Conservation (phyloP, 23 tunicate species). For the Botrylloides violaceus region DNA sequence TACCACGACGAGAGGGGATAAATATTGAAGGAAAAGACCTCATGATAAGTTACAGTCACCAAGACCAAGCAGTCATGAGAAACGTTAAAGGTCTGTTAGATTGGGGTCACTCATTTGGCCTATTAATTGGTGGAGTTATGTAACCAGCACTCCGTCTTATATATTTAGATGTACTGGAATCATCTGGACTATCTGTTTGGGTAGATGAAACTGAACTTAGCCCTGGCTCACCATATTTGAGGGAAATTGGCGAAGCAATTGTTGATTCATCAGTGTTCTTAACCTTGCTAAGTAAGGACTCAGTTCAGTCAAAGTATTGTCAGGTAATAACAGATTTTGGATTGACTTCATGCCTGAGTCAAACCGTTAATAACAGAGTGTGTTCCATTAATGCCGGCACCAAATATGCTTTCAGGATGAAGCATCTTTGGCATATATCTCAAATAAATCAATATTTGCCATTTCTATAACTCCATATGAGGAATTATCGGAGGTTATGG, state of each 20-base stretch:
- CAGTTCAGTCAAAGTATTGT: constrained; percentile 72
- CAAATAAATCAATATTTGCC: constrained; percentile 75
- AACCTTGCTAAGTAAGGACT: constrained; percentile 46
- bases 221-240: constrained; percentile 60
- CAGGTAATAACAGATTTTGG: too few species aligned
- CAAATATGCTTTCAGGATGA: constrained; percentile 53
- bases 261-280: constrained; percentile 50
- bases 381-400: neutral
- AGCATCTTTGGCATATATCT: constrained; percentile 67
- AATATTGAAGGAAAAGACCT: constrained; percentile 33
- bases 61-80: constrained; percentile 56
- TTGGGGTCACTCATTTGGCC: too few species aligned
- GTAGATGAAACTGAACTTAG: constrained; percentile 62
- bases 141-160: too few species aligned
- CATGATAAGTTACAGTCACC: constrained; percentile 84
- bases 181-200: constrained; percentile 65
- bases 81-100: constrained; percentile 27
- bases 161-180: neutral
- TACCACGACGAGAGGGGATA: neutral
- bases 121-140: too few species aligned
- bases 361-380: too few species aligned
- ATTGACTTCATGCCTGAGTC: too few species aligned
- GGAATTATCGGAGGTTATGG: constrained; percentile 54
- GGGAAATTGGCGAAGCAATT: constrained; percentile 87
- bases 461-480: constrained; percentile 42